Conservation (phyloP, 2,113 vertebrate species). For the Hepsetus odoe region DNA sequence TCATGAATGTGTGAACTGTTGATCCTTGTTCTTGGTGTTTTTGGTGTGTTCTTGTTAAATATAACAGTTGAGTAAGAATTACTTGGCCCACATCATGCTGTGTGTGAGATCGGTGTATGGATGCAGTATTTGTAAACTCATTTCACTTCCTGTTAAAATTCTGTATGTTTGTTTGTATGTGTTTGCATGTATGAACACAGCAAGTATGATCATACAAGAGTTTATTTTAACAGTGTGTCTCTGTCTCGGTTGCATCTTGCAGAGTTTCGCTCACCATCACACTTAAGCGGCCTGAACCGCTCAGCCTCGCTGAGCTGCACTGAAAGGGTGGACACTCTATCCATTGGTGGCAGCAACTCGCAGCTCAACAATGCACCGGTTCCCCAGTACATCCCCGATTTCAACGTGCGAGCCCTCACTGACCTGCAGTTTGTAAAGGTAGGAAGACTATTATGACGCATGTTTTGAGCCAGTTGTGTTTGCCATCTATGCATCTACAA, state of each 20-base stretch:
- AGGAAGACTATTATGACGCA: conserved; percentile 32
- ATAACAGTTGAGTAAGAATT: neutral
- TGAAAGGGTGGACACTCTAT: conserved; percentile 78
- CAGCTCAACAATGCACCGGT: conserved; percentile 74
- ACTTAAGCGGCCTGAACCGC: conserved; percentile 83
- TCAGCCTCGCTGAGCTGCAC: conserved; percentile 86
- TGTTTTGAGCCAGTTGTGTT: no score
- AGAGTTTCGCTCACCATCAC: conserved; percentile 88
- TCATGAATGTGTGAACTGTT: neutral
- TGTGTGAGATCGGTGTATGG: conserved; percentile 9
- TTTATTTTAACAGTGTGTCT: conserved; percentile 3
- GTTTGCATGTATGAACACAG: neutral
- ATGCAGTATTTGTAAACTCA: neutral
- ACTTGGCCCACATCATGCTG: neutral
- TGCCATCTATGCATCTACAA: no score
- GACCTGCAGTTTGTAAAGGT: conserved; percentile 96
- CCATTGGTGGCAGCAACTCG: conserved; percentile 77
- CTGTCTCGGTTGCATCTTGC: conserved; percentile 58
- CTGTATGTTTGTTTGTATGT: neutral
- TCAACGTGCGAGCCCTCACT: conserved; percentile 87
- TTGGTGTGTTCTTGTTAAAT: neutral
- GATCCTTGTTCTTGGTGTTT: neutral
- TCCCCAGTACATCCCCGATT: conserved; percentile 87
- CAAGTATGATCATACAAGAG: conserved; percentile 14
- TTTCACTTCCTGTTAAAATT: neutral